A percentile compares a stretch with the other conserved stretches of the same genome.
Evolutionary conservation across 2,113 vertebrate species (phyloP).

Genomic region (Megaceryle maxima): DNA sequence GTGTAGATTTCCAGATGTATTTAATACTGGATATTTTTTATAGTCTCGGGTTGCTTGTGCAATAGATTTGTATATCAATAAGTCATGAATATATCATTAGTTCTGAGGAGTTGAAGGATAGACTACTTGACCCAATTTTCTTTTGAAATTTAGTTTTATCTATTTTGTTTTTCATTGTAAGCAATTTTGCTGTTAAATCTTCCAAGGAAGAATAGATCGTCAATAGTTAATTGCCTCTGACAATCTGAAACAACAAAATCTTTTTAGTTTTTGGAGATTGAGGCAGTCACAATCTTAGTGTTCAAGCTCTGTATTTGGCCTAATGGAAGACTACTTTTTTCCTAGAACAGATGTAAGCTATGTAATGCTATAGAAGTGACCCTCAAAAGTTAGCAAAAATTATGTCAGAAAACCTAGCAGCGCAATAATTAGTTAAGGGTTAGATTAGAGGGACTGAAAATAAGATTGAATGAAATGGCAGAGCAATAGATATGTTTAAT

Average conservation of each 20-base stretch:
- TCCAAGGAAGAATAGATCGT: background rate
- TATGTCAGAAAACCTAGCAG: background rate
- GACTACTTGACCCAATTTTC: background rate
- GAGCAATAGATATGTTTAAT: background rate
- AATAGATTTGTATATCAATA: background rate
- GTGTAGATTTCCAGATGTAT: background rate
- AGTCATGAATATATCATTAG: background rate
- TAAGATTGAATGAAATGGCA: background rate
- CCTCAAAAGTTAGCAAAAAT: background rate
- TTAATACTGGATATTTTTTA: background rate
- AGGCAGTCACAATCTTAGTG: background rate
- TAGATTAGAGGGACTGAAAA: background rate
- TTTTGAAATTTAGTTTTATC: background rate
- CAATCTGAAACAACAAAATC: background rate
- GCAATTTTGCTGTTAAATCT: background rate
- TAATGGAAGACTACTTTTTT: background rate
- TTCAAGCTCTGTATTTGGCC: background rate
- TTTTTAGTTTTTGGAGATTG: background rate
- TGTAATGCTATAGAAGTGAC: background rate
- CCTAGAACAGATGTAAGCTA: background rate
- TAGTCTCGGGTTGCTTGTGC: background rate
- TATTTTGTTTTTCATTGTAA: background rate
- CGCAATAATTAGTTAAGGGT: background rate
- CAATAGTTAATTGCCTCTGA: background rate
- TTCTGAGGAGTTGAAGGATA: background rate